These are phyloP conservation scores for Drosophila persimilis DNA, from an alignment of 1,140 invertebrate species.

Conservation along the genomic window DNA sequence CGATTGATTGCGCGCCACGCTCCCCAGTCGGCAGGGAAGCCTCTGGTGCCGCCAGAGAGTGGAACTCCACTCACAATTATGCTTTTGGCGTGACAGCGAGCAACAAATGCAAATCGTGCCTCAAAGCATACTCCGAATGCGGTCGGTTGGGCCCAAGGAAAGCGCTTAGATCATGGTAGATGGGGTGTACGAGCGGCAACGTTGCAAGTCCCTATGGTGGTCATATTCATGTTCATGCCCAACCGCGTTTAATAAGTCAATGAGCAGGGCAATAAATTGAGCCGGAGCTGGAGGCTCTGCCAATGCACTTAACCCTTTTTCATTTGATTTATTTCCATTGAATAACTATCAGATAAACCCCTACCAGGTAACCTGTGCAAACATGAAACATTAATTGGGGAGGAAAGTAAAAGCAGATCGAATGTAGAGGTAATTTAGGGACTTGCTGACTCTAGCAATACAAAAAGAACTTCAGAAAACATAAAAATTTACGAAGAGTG, in stretches of 20 bases:
- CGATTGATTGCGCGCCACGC: slow-evolving; percentile 61
- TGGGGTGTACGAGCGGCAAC: slow-evolving; percentile 14
- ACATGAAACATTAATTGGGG: too few species aligned
- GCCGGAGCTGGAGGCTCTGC: slow-evolving; percentile 23
- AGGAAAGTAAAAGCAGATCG: too few species aligned
- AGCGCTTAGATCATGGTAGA: slow-evolving; percentile 4
- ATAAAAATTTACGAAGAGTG: too few species aligned
- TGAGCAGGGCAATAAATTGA: slow-evolving; percentile 57
- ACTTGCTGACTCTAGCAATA: too few species aligned
- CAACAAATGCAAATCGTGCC: slow-evolving; percentile 75
- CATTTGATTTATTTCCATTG: slow-evolving; percentile 33
- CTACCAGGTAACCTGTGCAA: too few species aligned
- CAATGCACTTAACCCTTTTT: slow-evolving; percentile 63
- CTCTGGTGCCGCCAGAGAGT: too few species aligned
- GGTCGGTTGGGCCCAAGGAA: slow-evolving; percentile 40
- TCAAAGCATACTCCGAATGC: slow-evolving; percentile 44
- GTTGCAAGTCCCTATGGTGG: slow-evolving; percentile 38
- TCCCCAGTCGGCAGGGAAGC: slow-evolving; percentile 25
- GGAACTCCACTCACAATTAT: slow-evolving; percentile 56
- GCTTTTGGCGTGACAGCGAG: slow-evolving; percentile 67
- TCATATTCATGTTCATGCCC: slow-evolving; percentile 43
- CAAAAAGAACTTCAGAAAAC: too few species aligned
- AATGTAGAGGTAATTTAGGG: too few species aligned
- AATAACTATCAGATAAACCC: slow-evolving; percentile 17
- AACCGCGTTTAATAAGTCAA: slow-evolving; percentile 75